Conservation (phyloP, 2,113 vertebrate species). For the Nannospalax galili region DNA sequence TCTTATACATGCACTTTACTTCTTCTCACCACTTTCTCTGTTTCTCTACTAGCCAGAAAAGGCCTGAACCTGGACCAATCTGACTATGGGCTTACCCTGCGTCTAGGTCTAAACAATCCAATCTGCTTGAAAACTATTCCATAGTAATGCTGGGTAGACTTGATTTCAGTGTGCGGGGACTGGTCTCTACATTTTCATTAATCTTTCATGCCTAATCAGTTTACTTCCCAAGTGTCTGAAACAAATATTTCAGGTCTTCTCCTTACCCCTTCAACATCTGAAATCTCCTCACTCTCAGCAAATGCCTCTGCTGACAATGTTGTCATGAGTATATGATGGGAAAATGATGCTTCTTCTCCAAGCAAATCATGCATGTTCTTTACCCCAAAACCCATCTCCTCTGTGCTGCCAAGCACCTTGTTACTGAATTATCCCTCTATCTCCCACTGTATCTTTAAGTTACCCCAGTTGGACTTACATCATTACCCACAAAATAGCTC, state of each 20-base stretch:
- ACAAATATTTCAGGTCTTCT: neutral
- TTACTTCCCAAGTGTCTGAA: neutral
- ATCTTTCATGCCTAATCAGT: neutral
- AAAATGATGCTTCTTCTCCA: neutral
- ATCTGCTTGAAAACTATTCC: neutral
- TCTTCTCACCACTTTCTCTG: neutral
- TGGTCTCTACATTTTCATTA: neutral
- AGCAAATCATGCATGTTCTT: neutral
- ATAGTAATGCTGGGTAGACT: neutral
- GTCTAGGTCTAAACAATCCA: neutral
- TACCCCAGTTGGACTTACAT: neutral
- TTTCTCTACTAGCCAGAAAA: neutral
- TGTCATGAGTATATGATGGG: neutral
- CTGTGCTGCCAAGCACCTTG: neutral
- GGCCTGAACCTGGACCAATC: neutral
- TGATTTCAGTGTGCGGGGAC: neutral
- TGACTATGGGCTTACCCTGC: neutral
- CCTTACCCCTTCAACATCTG: neutral
- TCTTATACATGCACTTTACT: too few species aligned
- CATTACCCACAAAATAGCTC: neutral
- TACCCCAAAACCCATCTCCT: neutral
- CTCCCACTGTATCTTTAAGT: neutral
- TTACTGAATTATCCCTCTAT: neutral
- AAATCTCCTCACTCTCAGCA: neutral
- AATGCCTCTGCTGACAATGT: neutral